Evolutionary conservation across 2,113 vertebrate species (phyloP).

Genomic region (Corythoichthys intestinalis): DNA sequence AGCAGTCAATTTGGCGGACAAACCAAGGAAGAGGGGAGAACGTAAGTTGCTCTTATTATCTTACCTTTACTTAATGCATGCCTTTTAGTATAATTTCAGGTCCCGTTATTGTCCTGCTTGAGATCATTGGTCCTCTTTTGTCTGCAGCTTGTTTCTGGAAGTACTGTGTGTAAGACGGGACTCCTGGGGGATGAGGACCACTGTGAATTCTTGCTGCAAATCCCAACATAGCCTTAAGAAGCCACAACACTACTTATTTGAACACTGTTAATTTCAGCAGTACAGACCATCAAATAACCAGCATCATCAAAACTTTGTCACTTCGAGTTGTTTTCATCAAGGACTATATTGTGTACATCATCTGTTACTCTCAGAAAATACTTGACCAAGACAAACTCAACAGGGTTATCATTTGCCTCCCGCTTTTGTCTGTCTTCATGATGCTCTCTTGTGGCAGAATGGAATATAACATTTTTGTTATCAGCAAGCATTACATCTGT

Average conservation of each 20-base stretch:
- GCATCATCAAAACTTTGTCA: constrained; percentile 21
- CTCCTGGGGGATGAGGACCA: constrained; percentile 19
- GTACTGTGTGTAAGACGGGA: constrained; percentile 69
- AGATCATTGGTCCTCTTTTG: background rate
- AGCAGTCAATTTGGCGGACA: constrained; percentile 48
- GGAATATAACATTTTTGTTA: background rate
- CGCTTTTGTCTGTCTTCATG: constrained; percentile 39
- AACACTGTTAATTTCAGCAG: constrained; percentile 48
- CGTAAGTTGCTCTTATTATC: constrained; percentile 38
- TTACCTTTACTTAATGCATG: background rate
- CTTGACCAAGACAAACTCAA: constrained; percentile 24
- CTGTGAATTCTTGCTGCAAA: constrained; percentile 57
- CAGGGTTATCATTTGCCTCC: constrained; percentile 24
- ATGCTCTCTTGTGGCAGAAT: constrained; percentile 35
- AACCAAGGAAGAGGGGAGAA: constrained; percentile 64
- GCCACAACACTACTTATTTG: constrained; percentile 37
- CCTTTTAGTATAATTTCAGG: background rate
- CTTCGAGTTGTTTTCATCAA: constrained; percentile 15
- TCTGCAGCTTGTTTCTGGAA: constrained; percentile 76
- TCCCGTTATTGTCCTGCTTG: background rate
- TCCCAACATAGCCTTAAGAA: constrained; percentile 64
- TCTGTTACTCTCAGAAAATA: constrained; percentile 32
- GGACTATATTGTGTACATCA: constrained; percentile 40
- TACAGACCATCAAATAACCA: constrained; percentile 27
- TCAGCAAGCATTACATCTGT: background rate